phyloP scores from a whole-genome alignment of 2,113 vertebrate species.

The Electrona antarctica region DNA sequence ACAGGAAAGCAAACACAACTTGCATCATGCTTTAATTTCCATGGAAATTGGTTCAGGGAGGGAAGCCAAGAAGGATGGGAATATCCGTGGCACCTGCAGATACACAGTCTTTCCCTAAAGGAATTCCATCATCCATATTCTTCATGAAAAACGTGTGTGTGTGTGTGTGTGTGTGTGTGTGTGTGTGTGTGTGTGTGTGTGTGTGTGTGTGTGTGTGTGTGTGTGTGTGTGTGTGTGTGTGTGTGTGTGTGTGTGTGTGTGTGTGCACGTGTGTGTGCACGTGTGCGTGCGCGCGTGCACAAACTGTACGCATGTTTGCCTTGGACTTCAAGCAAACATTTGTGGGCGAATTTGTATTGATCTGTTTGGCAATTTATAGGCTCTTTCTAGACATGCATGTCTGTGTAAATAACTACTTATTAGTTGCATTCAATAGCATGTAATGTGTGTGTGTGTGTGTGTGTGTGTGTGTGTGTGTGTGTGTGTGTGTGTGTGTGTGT shows the following conservation, averaged over 20 bases:
- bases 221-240: too few species aligned
- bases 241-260: constrained; percentile 13
- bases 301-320: constrained; percentile 41
- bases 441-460: constrained; percentile 1
- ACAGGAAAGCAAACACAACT: constrained; percentile 34
- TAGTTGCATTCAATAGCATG: background rate
- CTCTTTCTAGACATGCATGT: background rate
- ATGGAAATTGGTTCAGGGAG: constrained; percentile 59
- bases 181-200: too few species aligned
- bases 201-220: too few species aligned
- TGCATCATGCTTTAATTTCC: constrained; percentile 57
- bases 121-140: constrained; percentile 39
- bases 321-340: constrained; percentile 39
- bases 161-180: too few species aligned
- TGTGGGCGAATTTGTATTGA: constrained; percentile 25
- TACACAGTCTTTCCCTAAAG: constrained; percentile 12
- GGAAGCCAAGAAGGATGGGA: constrained; percentile 39
- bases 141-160: constrained; percentile 3
- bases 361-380: background rate
- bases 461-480: background rate
- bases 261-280: background rate
- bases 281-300: background rate
- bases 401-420: background rate
- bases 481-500: constrained; percentile 2
- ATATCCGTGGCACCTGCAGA: constrained; percentile 32